Evolutionary conservation across 2,113 vertebrate genomes (phyloP).

Genomic region (Rhynchopsitta pachyrhyncha): DNA sequence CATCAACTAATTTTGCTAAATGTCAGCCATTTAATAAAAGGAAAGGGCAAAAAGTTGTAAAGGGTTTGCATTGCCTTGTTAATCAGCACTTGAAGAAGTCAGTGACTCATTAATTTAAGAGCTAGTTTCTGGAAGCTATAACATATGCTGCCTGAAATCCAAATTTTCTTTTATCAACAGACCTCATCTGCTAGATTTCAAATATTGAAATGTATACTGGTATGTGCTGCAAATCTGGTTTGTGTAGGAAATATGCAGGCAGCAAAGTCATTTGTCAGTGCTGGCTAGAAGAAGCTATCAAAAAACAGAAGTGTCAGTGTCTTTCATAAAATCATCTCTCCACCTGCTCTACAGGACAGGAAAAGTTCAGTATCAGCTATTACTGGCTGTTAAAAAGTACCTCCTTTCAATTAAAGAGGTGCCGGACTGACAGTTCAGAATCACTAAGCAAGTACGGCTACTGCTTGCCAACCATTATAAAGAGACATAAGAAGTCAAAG

Average conservation of each 20-base stretch:
- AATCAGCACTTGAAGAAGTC: conserved; percentile 65
- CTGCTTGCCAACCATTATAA: background rate
- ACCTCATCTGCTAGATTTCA: conserved; percentile 16
- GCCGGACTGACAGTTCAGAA: background rate
- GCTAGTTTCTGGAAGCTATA: conserved; percentile 26
- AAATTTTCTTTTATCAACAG: conserved; percentile 9
- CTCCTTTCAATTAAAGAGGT: background rate
- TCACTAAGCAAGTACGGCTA: background rate
- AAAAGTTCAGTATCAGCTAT: conserved; percentile 18
- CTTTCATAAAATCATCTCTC: conserved; percentile 24
- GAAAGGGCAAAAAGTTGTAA: conserved; percentile 79
- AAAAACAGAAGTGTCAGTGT: background rate
- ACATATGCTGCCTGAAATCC: conserved; percentile 9
- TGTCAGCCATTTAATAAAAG: conserved; percentile 80
- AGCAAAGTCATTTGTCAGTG: conserved; percentile 10
- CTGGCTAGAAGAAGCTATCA: background rate
- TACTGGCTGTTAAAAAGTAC: conserved; percentile 31
- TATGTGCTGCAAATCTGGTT: background rate
- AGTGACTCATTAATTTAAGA: conserved; percentile 58
- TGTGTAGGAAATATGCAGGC: conserved; percentile 5
- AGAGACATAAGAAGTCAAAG: background rate
- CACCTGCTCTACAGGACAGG: background rate
- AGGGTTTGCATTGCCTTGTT: conserved; percentile 68
- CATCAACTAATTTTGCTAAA: conserved; percentile 75
- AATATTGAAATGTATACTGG: conserved; percentile 3